Percentiles rank a stretch among this genome's conserved stretches.
Evolutionary conservation across 2,113 vertebrate genomes (phyloP).

Genomic region (Burhinus bistriatus): DNA sequence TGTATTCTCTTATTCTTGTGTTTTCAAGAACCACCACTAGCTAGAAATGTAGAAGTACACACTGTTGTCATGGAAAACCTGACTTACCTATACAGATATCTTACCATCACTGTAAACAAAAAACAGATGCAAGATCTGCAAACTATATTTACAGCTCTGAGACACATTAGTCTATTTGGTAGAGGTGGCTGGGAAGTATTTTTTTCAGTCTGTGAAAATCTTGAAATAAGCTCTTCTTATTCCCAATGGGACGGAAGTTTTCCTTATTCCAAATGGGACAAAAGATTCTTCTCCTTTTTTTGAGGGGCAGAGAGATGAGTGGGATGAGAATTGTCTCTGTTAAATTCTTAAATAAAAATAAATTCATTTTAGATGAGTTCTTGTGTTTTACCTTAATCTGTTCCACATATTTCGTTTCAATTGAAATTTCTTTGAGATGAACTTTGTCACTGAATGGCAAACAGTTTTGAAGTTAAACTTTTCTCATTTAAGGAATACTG

Average conservation of each 20-base stretch:
- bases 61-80: conserved; percentile 70
- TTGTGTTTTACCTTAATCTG: not conserved
- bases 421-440: not conserved
- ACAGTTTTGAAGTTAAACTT: not conserved
- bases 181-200: not conserved
- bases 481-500: not conserved
- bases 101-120: conserved; percentile 24
- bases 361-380: not conserved
- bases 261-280: not conserved
- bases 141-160: not conserved
- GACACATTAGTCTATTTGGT: not conserved
- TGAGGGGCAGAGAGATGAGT: not conserved
- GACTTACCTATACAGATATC: conserved; percentile 18
- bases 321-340: not conserved
- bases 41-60: conserved; percentile 30
- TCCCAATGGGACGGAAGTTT: not conserved
- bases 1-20: conserved; percentile 20
- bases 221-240: not conserved
- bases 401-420: not conserved
- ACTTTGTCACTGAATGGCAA: not conserved
- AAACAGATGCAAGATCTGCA: not conserved
- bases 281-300: not conserved
- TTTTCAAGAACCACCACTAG: conserved; percentile 42
- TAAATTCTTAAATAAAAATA: not conserved
- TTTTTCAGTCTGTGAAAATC: not conserved